Base-by-base conservation (phyloP, 2,797 vertebrate species). In the Argya squamiceps region DNA sequence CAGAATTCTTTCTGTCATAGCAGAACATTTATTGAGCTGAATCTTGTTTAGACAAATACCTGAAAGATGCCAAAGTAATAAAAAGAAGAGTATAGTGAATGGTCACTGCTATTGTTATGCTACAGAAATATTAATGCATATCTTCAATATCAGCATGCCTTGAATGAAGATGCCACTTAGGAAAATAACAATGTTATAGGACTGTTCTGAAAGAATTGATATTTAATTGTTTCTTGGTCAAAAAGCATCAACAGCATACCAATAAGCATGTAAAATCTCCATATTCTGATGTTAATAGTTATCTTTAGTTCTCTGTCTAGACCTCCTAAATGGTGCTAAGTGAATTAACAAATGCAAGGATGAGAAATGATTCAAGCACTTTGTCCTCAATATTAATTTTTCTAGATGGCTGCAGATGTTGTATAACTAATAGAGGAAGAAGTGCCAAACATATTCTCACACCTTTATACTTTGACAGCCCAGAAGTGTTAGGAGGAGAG, bases 281-380 rank as follows among this genome's bases (percentile, higher is more conserved):
- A 63, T 67, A 64, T 89, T 91, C 36, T 92, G 69, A 73, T 81
- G 50, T 24, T 49, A 90, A 49, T 70, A 27, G 26, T 69, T 86
- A 73, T 68, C 37, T 78, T 88, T 86, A 88, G 37, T 46, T 86
- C 24, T 53, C 49, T 80, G 65, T 81, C 58, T 91, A 78, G 90
- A 92, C 91, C 29, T 92, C 49, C 63, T 91, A 86, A 89, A 77
- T 67, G 64, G 37, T 91, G 56, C 56, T 74, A 71, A 92, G 47
- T 84, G 81, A 87, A 84, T 77, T 94, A 64, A 67, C 50, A 56
- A 88, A 76, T 67, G 65, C 65, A 81, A 56, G 22, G 37, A 60
- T 75, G 56, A 87, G 47, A 83, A 77, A 62, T 26, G 0, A 93
- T 81, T 88, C 76, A 49, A 82, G 43, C 27, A 18, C 73, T 84